phyloP scores from a whole-genome alignment of 53 echinoderm and acorn worm genomes.

The Glandiceps talaboti region DNA sequence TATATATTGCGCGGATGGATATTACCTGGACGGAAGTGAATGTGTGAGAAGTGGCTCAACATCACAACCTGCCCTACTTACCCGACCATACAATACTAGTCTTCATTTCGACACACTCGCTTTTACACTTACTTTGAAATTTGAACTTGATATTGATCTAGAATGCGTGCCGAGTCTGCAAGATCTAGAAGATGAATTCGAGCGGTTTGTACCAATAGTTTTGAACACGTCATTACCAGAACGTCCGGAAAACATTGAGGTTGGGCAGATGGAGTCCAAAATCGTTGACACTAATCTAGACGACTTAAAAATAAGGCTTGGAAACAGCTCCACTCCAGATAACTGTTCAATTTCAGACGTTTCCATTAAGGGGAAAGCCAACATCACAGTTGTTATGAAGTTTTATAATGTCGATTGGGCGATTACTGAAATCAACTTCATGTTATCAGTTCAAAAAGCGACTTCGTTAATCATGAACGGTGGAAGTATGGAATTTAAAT shows the following conservation, averaged over 20 bases:
- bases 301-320: background rate
- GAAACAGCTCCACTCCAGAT: background rate
- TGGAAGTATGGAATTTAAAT: background rate
- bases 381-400: background rate
- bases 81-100: background rate
- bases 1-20: constrained; percentile 69
- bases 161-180: background rate
- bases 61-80: too few relatives aligned
- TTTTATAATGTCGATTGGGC: background rate
- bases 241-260: background rate
- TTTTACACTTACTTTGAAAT: background rate
- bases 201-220: background rate
- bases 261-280: background rate
- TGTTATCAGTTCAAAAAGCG: background rate
- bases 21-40: constrained; percentile 36
- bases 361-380: background rate
- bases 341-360: background rate
- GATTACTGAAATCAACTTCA: background rate
- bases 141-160: too few relatives aligned
- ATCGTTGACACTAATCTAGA: background rate
- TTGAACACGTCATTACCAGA: background rate
- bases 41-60: constrained; percentile 24
- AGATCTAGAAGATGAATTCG: background rate
- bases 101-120: background rate
- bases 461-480: background rate